A percentile compares a stretch with the other conserved stretches of the same genome.
Conservation (phyloP, 2,888 invertebrate genomes). For the Macropis europaea region DNA sequence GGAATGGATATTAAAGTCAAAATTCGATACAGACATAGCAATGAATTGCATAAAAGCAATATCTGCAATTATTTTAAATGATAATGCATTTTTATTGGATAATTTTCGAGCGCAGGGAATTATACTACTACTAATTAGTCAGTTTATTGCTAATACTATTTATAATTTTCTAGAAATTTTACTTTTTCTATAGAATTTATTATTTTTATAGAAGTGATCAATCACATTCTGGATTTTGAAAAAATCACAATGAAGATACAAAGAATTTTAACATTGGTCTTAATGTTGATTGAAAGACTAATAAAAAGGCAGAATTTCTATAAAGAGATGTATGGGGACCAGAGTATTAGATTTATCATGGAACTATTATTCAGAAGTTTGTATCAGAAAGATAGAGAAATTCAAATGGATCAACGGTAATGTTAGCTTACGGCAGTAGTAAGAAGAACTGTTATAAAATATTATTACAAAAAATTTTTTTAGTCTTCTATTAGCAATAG, state of each 20-base stretch:
- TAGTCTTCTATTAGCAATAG: constrained; percentile 76
- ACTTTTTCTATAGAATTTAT: not conserved
- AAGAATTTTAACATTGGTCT: constrained; percentile 64
- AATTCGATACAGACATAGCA: constrained; percentile 55
- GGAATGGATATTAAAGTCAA: constrained; percentile 54
- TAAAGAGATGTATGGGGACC: constrained; percentile 48
- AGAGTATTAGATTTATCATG: constrained; percentile 52
- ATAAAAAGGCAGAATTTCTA: constrained; percentile 35
- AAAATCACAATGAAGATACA: constrained; percentile 64
- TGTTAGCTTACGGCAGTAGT: not conserved
- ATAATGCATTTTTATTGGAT: constrained; percentile 40
- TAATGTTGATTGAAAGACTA: constrained; percentile 66
- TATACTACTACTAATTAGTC: constrained; percentile 58
- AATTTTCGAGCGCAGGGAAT: constrained; percentile 59
- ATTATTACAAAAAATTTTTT: not conserved
- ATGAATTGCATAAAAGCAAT: constrained; percentile 60
- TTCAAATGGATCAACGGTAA: constrained; percentile 72
- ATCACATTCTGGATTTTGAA: constrained; percentile 54
- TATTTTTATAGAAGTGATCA: constrained; percentile 55
- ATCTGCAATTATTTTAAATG: constrained; percentile 56
- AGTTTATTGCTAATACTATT: constrained; percentile 18
- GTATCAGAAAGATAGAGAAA: constrained; percentile 66
- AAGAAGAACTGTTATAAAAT: not conserved
- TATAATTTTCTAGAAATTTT: not conserved
- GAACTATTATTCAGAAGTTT: constrained; percentile 63